These are phyloP conservation scores for Drosophila tripunctata DNA, from an alignment of 2,888 invertebrate species.

Conservation along the genomic window DNA sequence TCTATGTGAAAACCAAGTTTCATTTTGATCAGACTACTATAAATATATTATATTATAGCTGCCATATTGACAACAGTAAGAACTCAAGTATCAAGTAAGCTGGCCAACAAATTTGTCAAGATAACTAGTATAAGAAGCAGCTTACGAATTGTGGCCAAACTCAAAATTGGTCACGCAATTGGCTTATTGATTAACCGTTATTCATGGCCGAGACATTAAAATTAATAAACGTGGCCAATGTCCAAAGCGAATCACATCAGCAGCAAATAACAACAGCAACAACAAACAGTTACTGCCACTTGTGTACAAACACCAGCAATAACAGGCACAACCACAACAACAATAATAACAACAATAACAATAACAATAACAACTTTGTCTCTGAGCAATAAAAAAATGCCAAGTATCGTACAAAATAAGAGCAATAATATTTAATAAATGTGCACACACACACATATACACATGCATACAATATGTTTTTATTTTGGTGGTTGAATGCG, in stretches of 20 bases:
- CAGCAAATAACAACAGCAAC: conserved; percentile 18
- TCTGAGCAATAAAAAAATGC: conserved; percentile 73
- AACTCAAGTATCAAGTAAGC: background rate
- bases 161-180: conserved; percentile 2
- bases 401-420: conserved; percentile 71
- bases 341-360: conserved; percentile 32
- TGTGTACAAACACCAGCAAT: conserved; percentile 16
- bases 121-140: conserved; percentile 1
- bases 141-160: background rate
- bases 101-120: background rate
- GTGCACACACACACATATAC: conserved; percentile 41
- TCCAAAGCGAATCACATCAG: conserved; percentile 14
- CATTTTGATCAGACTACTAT: no score
- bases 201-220: conserved; percentile 65
- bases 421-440: conserved; percentile 82
- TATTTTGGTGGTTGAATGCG: conserved; percentile 77
- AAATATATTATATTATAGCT: no score
- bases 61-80: no score
- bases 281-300: conserved; percentile 48
- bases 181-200: conserved; percentile 72
- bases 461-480: conserved; percentile 41
- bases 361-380: conserved; percentile 55
- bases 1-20: no score
- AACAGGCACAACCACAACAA: conserved; percentile 23
- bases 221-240: conserved; percentile 67